Evolutionary conservation across 1,140 invertebrate genomes (phyloP), one percentile per base, ranked within the genome.

Genomic region (Hypsibius dujardini): DNA sequence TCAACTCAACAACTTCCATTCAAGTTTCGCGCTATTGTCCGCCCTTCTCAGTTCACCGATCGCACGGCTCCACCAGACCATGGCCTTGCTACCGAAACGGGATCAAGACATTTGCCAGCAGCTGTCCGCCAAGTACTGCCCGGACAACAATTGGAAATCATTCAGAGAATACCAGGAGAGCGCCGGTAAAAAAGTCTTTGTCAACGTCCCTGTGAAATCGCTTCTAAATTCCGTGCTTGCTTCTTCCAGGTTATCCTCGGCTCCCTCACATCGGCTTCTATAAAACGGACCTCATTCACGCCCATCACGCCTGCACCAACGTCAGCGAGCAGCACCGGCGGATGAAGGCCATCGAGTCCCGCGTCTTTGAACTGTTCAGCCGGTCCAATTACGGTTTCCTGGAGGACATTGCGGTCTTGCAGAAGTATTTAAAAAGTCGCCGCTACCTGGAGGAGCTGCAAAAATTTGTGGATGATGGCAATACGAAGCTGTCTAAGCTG

Each of bases 391-490:
- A 69, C 74, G 71, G 45, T 42, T 70, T 46, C 46, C 12, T 73
- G 59, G 46, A 70, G n/a, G 50, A 47, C 46, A 46, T 71, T 60
- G 72, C 75, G 76, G 2, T 73, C 80, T 78, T 94, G 46, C 88
- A 90, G 76, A 86, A 87, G 78, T 94, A 92, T 81, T 84, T 95
- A 15, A 87, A 87, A 75, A 92, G 88, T 69, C 78, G 93, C 2
- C 82, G 90, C n/a, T 95, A 95, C 77, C 94, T 96, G 73, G 92
- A 95, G 79, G 92, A 95, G 78, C 81, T 96, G 62, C 90, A 95
- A 79, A 95, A 94, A 78, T 94, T 96, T 83, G 85, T 95, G 28
- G 92, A 95, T 42, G 62, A 67, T 7, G 42, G 62, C 62, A 67
- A 67, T 42, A 67, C 42, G 12, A 67, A 67, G 45, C 7, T 67